Base-by-base conservation (phyloP, 1,140 invertebrate genomes). In the Trachymyrmex cornetzi region DNA sequence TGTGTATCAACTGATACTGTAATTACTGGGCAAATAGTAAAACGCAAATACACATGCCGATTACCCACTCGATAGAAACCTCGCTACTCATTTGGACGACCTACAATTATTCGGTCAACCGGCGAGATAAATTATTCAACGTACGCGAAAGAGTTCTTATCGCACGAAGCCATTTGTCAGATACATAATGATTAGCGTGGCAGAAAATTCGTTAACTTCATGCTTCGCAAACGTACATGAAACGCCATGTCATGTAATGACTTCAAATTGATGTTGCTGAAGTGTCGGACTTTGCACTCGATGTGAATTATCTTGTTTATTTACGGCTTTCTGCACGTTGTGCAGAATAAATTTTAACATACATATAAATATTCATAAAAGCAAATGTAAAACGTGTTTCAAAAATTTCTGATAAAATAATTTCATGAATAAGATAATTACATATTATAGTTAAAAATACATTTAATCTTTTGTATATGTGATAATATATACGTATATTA, bases 11-110 rank as follows among this genome's bases (percentile, higher is more conserved):
- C 85, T 88, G 82, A 90, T 86, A 66, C 77, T 75, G 80, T 81
- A 90, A 90, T 90, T 90, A 90, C 87, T 79, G 81, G 67, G 50
- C 74, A 90, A 90, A 90, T 79, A 88, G 71, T 82, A 86, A 77
- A 82, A 79, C 72, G 80, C 85, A 90, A 90, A 88, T 84, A 90
- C 50, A 88, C 16, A 44, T 16, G 38, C 69, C 88, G 89, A 90
- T 90, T 90, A 89, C 77, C 74, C 64, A 75, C 79, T 90, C 77
- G 69, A 80, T 84, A 71, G 85, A 66, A 69, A 87, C 77, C 48
- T 87, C n/a, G 44, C 71, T 30, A 12, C 48, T 48, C 61, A 79
- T 71, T 87, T 79, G 85, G 77, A 61, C 75, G 79, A 84, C 85
- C 66, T 16, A 67, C 89, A 77, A 90, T 90, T 88, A 88, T 88